These are phyloP conservation scores for Arvicanthis niloticus DNA, from an alignment of 2,113 vertebrate species.

Conservation along the genomic window DNA sequence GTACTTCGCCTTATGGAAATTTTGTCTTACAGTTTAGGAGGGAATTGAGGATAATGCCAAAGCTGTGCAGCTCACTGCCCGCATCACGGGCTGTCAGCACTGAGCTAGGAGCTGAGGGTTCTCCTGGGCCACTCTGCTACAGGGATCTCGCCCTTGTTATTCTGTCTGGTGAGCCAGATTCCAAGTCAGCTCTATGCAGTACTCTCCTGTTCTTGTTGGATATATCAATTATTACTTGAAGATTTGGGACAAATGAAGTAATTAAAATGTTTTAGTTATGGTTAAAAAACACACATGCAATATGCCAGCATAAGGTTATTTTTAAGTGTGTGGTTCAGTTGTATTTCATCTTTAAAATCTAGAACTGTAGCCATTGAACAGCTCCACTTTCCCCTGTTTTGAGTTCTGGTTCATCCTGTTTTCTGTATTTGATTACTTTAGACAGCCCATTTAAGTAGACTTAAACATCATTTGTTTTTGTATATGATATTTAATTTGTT, in stretches of 20 bases:
- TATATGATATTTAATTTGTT: neutral
- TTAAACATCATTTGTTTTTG: neutral
- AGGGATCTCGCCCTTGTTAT: neutral
- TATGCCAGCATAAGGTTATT: neutral
- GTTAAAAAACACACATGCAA: neutral
- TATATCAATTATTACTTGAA: neutral
- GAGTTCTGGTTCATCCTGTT: neutral
- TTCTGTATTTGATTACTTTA: neutral
- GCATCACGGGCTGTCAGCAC: neutral
- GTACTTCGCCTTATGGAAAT: neutral
- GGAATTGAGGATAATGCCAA: neutral
- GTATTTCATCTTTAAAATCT: constrained; percentile 13
- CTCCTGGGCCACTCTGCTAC: neutral
- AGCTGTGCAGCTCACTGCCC: neutral
- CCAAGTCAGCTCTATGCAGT: neutral
- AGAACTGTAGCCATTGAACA: neutral
- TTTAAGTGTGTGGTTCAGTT: neutral
- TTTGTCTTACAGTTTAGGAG: neutral
- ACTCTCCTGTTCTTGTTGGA: neutral
- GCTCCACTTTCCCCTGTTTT: neutral
- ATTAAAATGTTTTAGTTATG: constrained; percentile 34
- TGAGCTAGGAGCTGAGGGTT: neutral
- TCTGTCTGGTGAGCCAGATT: neutral
- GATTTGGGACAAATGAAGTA: neutral
- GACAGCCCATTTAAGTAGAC: neutral